Conservation (phyloP, 2,888 invertebrate species). For the Drosophila acutilabella region DNA sequence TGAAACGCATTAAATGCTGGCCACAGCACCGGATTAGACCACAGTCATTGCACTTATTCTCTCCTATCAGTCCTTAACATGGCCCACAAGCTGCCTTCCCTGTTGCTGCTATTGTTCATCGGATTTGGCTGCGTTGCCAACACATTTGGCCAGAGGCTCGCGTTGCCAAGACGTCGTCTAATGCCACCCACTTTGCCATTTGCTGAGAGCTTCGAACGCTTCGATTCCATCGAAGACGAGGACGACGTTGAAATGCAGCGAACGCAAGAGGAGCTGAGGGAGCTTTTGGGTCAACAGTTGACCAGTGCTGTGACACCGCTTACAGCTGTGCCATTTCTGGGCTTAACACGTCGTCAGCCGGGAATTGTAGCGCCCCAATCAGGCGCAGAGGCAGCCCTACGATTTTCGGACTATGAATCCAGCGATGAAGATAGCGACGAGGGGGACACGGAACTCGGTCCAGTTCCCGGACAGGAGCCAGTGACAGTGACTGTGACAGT, state of each 20-base stretch:
- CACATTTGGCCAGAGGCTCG: slow-evolving; percentile 31
- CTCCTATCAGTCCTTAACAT: slow-evolving; percentile 1
- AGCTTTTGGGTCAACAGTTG: slow-evolving; percentile 54
- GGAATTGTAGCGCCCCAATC: slow-evolving; percentile 56
- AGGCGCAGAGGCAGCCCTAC: slow-evolving; percentile 39
- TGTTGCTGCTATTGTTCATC: slow-evolving; percentile 40
- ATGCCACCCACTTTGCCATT: slow-evolving; percentile 47
- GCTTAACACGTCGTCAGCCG: slow-evolving; percentile 44
- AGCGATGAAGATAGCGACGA: slow-evolving; percentile 54
- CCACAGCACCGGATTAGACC: slow-evolving; percentile 24
- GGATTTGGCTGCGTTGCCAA: slow-evolving; percentile 25
- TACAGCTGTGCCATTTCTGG: slow-evolving; percentile 41
- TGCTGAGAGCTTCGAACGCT: slow-evolving; percentile 64
- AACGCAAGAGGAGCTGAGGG: slow-evolving; percentile 38
- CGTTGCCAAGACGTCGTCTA: slow-evolving; percentile 37
- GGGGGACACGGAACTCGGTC: slow-evolving; percentile 12
- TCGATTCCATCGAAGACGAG: slow-evolving; percentile 35
- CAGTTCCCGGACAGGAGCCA: slow-evolving; percentile 9
- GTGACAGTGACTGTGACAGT: not conserved
- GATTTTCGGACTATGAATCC: slow-evolving; percentile 33
- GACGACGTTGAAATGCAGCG: slow-evolving; percentile 26
- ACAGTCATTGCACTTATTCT: not conserved
- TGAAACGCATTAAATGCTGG: slow-evolving; percentile 39
- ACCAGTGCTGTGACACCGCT: slow-evolving; percentile 61
- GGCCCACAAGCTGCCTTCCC: slow-evolving; percentile 25